Percentiles rank a stretch among this genome's conserved stretches.
Evolutionary conservation across 1,140 invertebrate species (phyloP).

Genomic region (Drosophila asahinai): DNA sequence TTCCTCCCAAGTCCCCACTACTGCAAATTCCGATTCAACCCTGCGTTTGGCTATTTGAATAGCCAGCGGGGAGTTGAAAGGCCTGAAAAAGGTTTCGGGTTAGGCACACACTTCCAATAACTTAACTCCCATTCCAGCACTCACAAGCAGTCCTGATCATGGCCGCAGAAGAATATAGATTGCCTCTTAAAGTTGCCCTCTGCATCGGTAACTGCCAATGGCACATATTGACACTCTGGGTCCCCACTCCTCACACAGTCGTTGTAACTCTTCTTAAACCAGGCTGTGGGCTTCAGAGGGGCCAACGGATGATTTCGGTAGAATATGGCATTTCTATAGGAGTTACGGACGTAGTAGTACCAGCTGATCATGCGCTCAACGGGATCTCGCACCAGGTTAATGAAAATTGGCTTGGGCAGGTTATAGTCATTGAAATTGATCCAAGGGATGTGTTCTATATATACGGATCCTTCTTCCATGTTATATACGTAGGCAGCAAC

Average conservation of each 20-base stretch:
- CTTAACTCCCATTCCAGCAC: slow-evolving; percentile 70
- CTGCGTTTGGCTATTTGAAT: slow-evolving; percentile 92
- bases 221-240: slow-evolving; percentile 92
- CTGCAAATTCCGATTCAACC: slow-evolving; percentile 93
- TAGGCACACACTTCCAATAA: neutral
- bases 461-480: slow-evolving; percentile 86
- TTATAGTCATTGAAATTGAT: slow-evolving; percentile 87
- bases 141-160: slow-evolving; percentile 93
- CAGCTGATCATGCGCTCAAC: slow-evolving; percentile 95
- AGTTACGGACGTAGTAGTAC: slow-evolving; percentile 93
- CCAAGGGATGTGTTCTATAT: slow-evolving; percentile 93
- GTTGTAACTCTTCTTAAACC: slow-evolving; percentile 96
- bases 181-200: slow-evolving; percentile 92
- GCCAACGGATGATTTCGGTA: slow-evolving; percentile 93
- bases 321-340: slow-evolving; percentile 94
- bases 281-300: slow-evolving; percentile 92
- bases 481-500: slow-evolving; percentile 86
- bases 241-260: slow-evolving; percentile 93
- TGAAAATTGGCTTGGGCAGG: slow-evolving; percentile 93
- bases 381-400: slow-evolving; percentile 95
- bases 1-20: slow-evolving; percentile 94
- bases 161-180: slow-evolving; percentile 95
- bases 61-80: slow-evolving; percentile 92
- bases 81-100: slow-evolving; percentile 86
- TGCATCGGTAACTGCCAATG: slow-evolving; percentile 91